A percentile compares a stretch with the other conserved stretches of the same genome.
Evolutionary conservation across 2,888 invertebrate genomes (phyloP).

Genomic region (Sinohyriopsis cumingii): DNA sequence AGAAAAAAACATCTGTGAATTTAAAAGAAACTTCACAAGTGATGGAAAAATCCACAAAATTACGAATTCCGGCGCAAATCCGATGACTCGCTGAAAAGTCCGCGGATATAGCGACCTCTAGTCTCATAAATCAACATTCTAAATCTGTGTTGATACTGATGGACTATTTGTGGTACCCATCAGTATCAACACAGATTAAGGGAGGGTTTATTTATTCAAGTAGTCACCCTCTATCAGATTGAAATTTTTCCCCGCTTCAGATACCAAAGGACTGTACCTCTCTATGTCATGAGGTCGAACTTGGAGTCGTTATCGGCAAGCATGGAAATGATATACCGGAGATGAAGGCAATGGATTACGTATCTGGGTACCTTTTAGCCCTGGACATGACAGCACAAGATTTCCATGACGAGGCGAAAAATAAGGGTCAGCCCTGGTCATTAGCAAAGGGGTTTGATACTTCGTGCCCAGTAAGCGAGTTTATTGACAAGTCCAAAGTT

Average conservation of each 20-base stretch:
- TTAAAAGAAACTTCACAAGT: no score
- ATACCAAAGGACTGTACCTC: slow-evolving; percentile 79
- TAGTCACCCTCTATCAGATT: no score
- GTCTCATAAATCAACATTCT: no score
- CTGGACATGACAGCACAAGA: slow-evolving; percentile 81
- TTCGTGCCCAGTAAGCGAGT: slow-evolving; percentile 81
- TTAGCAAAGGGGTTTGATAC: slow-evolving; percentile 86
- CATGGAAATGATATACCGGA: slow-evolving; percentile 76
- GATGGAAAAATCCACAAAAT: no score
- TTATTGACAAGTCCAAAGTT: slow-evolving; percentile 74
- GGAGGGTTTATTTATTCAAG: no score
- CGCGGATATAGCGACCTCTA: no score
- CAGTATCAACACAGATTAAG: no score
- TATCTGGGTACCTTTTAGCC: slow-evolving; percentile 82
- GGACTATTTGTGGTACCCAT: no score
- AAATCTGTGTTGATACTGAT: no score
- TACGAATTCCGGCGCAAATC: no score
- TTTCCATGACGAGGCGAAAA: slow-evolving; percentile 71
- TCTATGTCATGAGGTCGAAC: slow-evolving; percentile 83
- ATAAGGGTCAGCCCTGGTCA: slow-evolving; percentile 81
- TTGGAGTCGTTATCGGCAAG: slow-evolving; percentile 82
- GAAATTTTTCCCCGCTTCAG: slow-evolving; percentile 68
- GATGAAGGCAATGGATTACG: slow-evolving; percentile 75
- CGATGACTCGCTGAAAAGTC: no score
- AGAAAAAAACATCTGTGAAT: no score